Base-by-base conservation (phyloP, 2,888 invertebrate genomes). In the Tyria jacobaeae region DNA sequence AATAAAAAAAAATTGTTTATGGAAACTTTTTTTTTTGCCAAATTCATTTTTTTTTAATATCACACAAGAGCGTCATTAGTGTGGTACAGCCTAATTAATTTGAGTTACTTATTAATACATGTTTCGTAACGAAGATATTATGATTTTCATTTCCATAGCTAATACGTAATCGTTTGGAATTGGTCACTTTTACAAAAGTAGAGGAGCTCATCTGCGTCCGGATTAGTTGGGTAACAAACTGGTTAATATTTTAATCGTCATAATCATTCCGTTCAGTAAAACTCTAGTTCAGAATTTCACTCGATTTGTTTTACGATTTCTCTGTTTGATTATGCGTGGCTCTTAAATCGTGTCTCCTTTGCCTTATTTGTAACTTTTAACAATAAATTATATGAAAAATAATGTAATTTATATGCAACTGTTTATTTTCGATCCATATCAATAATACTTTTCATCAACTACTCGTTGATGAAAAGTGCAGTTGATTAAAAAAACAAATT, bases 201-300 rank as follows among this genome's bases (percentile, higher is more conserved):
- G 69, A 67, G 62, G 72, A 75, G 72, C 75, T 73, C 55, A 76
- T 70, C 78, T 72, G 69, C 65, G 78, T 76, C 77, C 77, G 79
- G 76, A 68, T 76, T 66, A 64, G 80, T 90, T 88, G 81, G 73
- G 84, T 89, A 91, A 89, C 83, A 75, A 83, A 89, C 89, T 80
- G 87, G 88, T 88, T 82, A 76, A 76, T 81, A 74, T 71, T 75
- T 68, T 81, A 84, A 86, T 84, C 81, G 76, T 71, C 74, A 71
- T 71, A 68, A 75, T 62, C 64, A 62, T 62, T 81, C 81, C 80
- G 80, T 81, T 75, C 73, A 78, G 73, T 77, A 73, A 75, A 75
- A 65, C 34, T 67, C 59, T 69, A 71, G 73, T 76, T 75, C 65
- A 65, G 68, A 85, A 84, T 89, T 89, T 89, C 89, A 82, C 86